Evolutionary conservation across 2,113 vertebrate species (phyloP).

Genomic region (Mesoclemmys tuberculata): DNA sequence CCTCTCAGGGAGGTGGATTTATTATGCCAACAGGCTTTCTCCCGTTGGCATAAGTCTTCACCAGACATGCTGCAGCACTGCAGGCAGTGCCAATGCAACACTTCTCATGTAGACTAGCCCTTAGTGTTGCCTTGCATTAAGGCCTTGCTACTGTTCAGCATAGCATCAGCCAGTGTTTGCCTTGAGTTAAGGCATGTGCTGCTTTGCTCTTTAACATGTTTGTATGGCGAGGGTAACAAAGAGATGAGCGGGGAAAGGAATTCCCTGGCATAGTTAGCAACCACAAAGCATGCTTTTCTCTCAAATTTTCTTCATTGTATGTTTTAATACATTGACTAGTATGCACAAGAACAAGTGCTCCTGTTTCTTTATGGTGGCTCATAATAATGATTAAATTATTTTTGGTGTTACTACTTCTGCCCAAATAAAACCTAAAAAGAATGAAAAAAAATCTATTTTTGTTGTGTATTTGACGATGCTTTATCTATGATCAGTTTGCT

Average conservation of each 20-base stretch:
- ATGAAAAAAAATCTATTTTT: too few relatives aligned
- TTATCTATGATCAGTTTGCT: neutral
- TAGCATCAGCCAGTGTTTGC: neutral
- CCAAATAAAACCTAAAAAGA: neutral
- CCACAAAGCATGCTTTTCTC: neutral
- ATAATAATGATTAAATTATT: neutral
- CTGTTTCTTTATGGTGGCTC: too few relatives aligned
- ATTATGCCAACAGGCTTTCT: too few relatives aligned
- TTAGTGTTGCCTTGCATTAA: neutral
- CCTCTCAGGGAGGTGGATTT: too few relatives aligned
- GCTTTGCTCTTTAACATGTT: neutral
- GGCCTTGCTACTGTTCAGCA: neutral
- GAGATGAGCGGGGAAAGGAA: neutral
- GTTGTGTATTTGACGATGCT: neutral
- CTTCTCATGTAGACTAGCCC: too few relatives aligned
- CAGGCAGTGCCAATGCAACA: too few relatives aligned
- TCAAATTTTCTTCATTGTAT: too few relatives aligned
- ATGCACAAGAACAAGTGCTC: too few relatives aligned
- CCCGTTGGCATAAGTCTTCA: too few relatives aligned
- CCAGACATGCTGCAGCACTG: too few relatives aligned
- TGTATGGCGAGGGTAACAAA: neutral
- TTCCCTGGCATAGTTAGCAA: neutral
- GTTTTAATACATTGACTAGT: neutral
- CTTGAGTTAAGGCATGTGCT: fast-evolving
- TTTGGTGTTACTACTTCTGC: neutral